A percentile compares a stretch with the other conserved stretches of the same genome.
These are phyloP conservation scores for Ciconia stormi DNA, from an alignment of 2,113 vertebrate genomes.

Conservation along the genomic window DNA sequence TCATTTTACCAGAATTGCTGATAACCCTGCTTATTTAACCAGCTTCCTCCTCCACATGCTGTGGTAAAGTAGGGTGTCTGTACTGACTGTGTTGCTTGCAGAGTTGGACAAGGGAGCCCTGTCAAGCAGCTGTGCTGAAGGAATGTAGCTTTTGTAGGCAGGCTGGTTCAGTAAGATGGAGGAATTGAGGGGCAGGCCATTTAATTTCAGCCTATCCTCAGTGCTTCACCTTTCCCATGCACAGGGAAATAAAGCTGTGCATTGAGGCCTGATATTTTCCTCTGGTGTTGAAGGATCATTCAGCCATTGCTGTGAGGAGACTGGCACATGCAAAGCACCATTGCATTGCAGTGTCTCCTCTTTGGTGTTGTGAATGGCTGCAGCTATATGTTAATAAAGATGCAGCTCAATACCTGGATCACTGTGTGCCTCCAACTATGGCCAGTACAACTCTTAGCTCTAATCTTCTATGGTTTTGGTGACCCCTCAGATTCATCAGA, in stretches of 20 bases:
- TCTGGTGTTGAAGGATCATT: not conserved
- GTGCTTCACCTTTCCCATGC: not conserved
- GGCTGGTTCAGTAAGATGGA: not conserved
- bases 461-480: not conserved
- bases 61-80: not conserved
- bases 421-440: not conserved
- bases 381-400: not conserved
- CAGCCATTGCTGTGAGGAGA: not conserved
- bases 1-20: not conserved
- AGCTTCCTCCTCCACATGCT: not conserved
- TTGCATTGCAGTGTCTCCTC: not conserved
- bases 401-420: not conserved
- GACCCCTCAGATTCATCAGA: not conserved
- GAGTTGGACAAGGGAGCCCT: not conserved
- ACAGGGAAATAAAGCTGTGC: not conserved
- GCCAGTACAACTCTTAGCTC: not conserved
- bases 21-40: not conserved
- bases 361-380: not conserved
- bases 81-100: not conserved
- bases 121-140: not conserved
- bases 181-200: not conserved
- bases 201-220: not conserved
- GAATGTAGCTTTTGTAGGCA: not conserved
- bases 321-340: rapidly evolving
- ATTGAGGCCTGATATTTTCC: not conserved